Conservation (phyloP, 2,888 invertebrate genomes). For the Cosmorhoe ocellata region DNA sequence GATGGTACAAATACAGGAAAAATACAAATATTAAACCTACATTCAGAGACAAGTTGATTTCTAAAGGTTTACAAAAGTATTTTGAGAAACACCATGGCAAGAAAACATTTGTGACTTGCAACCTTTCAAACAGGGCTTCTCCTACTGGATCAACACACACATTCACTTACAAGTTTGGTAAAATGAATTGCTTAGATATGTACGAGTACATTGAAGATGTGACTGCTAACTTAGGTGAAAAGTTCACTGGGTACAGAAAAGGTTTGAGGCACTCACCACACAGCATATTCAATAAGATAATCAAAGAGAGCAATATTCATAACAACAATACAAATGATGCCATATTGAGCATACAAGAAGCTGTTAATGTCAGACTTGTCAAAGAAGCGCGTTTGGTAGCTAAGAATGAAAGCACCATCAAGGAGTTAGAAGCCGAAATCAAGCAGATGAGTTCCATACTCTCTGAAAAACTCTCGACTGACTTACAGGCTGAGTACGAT, state of each 20-base stretch:
- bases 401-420: conserved; percentile 65
- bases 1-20: conserved; percentile 86
- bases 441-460: conserved; percentile 71
- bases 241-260: conserved; percentile 73
- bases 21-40: conserved; percentile 81
- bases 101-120: conserved; percentile 84
- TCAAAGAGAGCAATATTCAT: conserved; percentile 67
- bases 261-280: conserved; percentile 57
- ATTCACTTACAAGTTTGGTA: conserved; percentile 84
- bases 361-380: conserved; percentile 64
- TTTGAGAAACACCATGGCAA: conserved; percentile 78
- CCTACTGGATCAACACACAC: conserved; percentile 82
- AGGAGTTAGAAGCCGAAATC: conserved; percentile 73
- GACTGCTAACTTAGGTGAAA: conserved; percentile 80
- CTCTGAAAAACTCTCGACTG: conserved; percentile 63
- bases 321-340: conserved; percentile 66
- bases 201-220: conserved; percentile 79
- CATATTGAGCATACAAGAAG: conserved; percentile 69
- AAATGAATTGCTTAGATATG: conserved; percentile 78
- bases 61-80: conserved; percentile 83
- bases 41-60: conserved; percentile 84
- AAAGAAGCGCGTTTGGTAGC: conserved; percentile 70
- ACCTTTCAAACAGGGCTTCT: conserved; percentile 79
- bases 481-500: conserved; percentile 56
- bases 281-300: conserved; percentile 69